A percentile compares a stretch with the other conserved stretches of the same genome.
Evolutionary conservation across 2,888 invertebrate species (phyloP).

Genomic region (Ametastegia equiseti): DNA sequence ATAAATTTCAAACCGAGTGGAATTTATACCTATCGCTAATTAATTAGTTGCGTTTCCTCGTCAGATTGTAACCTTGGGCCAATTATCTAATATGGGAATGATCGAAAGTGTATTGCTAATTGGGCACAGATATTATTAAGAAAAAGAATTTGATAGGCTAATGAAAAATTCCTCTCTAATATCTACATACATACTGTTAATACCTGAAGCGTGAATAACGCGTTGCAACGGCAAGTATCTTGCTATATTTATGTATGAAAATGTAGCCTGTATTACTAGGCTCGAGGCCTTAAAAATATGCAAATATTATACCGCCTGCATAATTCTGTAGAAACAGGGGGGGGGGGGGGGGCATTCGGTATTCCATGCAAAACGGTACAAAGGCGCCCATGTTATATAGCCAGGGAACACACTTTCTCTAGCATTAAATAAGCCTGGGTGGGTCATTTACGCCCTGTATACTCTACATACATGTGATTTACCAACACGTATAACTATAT

Average conservation of each 20-base stretch:
- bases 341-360: neutral
- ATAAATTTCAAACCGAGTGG: too few species aligned
- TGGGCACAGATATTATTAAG: too few species aligned
- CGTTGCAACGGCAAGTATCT: neutral
- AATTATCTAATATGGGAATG: neutral
- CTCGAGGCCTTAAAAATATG: constrained; percentile 42
- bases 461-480: neutral
- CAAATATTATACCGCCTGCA: constrained; percentile 28
- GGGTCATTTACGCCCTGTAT: constrained; percentile 37
- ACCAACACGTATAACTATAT: neutral
- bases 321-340: neutral
- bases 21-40: too few species aligned
- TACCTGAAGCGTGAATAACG: neutral
- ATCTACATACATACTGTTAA: neutral
- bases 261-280: too few species aligned
- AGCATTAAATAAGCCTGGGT: constrained; percentile 34
- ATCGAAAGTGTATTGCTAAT: neutral
- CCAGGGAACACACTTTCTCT: constrained; percentile 28
- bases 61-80: neutral
- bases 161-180: neutral
- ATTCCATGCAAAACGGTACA: constrained; percentile 40
- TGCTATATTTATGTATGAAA: too few species aligned
- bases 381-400: constrained; percentile 30
- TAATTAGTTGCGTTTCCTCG: too few species aligned
- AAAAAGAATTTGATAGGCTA: neutral